phyloP scores from a whole-genome alignment of 2,113 vertebrate genomes.

The Camarhynchus parvulus region DNA sequence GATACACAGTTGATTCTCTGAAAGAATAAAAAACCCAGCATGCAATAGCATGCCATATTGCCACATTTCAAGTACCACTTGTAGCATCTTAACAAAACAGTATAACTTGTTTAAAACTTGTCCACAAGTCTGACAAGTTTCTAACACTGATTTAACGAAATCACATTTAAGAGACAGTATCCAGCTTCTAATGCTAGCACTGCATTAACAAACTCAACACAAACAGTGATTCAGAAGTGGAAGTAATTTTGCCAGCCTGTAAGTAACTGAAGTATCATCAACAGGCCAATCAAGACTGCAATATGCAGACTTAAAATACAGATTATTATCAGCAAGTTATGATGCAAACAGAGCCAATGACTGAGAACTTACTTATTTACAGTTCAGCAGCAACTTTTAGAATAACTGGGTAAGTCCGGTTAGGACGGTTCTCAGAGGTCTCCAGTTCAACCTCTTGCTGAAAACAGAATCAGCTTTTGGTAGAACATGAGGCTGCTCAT shows the following conservation, averaged over 20 bases:
- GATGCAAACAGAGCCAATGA: background rate
- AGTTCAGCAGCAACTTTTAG: background rate
- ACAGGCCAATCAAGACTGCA: background rate
- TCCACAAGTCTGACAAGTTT: background rate
- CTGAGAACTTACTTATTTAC: background rate
- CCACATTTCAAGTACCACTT: background rate
- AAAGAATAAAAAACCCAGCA: background rate
- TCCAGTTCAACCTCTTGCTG: background rate
- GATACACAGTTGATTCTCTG: background rate
- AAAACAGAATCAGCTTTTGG: background rate
- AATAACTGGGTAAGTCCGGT: background rate
- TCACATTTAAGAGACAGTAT: background rate
- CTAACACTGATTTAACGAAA: background rate
- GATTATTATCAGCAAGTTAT: background rate
- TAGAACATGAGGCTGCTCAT: background rate
- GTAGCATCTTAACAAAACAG: background rate
- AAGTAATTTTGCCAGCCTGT: background rate
- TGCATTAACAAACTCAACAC: background rate
- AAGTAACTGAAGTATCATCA: background rate
- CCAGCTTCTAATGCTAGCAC: background rate
- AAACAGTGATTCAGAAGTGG: background rate
- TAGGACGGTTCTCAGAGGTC: background rate
- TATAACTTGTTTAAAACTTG: background rate
- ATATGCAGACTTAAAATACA: background rate
- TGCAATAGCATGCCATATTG: background rate